Base-by-base conservation (phyloP, 2,113 vertebrate genomes). In the Chaetorhynchus papuensis region DNA sequence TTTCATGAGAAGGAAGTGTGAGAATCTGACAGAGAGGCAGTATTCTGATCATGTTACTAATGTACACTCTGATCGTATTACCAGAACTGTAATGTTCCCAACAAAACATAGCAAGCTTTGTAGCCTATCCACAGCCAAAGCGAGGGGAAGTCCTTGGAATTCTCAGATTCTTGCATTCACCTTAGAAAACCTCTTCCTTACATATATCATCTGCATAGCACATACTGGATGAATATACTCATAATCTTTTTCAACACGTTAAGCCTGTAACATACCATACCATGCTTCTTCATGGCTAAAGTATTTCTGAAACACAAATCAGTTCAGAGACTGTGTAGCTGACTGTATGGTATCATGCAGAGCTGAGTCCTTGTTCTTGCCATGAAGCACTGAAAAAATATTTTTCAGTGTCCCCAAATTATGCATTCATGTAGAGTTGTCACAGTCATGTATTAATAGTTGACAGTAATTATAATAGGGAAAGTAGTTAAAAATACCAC, bases 31-130 rank as follows among this genome's bases (percentile, higher is more conserved):
- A 49, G 60, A 54, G 72, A 65, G 7, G 4, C 49, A 84, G 13
- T n/a, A 31, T 9, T 45, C 35, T 54, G 68, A 17, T 33, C 10
- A 7, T 10, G 5, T 84, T 69, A 22, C 9, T 39, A 9, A 8
- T 39, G 27, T 12, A 8, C 33, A 19, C 13, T 64, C n/a, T n/a
- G 33, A 35, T 39, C 6, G 4, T 31, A 31, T 39, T 28, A 41
- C 41, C 27, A 71, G 65, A 7, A 70, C 33, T 33, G 15, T 31
- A 23, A 2, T 21, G 6, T 7, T 74, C 13, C 42, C 15, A 17
- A 12, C 9, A 39, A 42, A 78, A 42, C 0, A 0, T 7, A 31
- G 7, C 13, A 10, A 45, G 22, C 7, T 63, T 76, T 80, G 47
- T 12, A 64, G 50, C 6, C 17, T 31, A 30, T 30, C 39, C 6